Evolutionary conservation across 2,888 invertebrate genomes (phyloP).

Genomic region (Agrypnus murinus): DNA sequence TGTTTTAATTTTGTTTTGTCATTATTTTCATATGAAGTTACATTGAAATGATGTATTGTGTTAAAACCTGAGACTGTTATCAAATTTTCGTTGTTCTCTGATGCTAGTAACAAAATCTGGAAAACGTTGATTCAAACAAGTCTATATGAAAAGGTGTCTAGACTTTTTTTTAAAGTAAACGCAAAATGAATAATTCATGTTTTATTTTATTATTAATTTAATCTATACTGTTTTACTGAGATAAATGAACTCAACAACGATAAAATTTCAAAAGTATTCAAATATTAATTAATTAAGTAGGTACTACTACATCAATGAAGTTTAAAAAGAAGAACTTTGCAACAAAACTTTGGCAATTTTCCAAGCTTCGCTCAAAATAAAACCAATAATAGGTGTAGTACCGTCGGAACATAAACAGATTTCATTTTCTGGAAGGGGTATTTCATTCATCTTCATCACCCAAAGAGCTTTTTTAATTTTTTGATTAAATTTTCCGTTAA

Average conservation of each 20-base stretch:
- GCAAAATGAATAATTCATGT: too few relatives aligned
- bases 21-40: too few relatives aligned
- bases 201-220: too few relatives aligned
- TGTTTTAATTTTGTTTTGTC: too few relatives aligned
- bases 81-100: too few relatives aligned
- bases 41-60: too few relatives aligned
- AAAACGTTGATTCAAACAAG: too few relatives aligned
- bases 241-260: neutral
- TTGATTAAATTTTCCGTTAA: conserved; percentile 7
- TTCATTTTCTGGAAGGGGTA: neutral
- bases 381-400: neutral
- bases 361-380: neutral
- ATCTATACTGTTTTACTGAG: too few relatives aligned
- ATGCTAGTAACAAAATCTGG: too few relatives aligned
- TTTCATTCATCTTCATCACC: conserved; percentile 8
- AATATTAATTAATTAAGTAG: conserved; percentile 18
- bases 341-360: conserved; percentile 5
- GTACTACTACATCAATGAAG: neutral
- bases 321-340: neutral
- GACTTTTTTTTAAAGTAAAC: too few relatives aligned
- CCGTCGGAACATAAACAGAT: neutral
- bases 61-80: too few relatives aligned
- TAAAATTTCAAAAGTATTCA: neutral
- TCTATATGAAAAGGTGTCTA: too few relatives aligned
- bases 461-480: conserved; percentile 1